These are phyloP conservation scores for Antheraea assamensis DNA, from an alignment of 2,888 invertebrate species.

Conservation along the genomic window DNA sequence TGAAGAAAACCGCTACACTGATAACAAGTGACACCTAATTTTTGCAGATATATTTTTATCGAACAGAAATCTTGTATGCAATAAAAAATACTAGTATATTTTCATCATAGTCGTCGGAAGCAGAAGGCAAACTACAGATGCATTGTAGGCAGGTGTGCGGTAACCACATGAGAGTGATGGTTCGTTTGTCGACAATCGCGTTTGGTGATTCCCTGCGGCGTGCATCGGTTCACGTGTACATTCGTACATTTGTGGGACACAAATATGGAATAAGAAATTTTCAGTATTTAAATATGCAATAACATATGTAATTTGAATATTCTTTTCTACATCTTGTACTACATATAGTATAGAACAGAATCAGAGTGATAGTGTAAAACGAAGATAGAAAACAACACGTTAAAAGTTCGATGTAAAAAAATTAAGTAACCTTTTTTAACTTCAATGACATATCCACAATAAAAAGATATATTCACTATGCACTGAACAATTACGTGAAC, in stretches of 20 bases:
- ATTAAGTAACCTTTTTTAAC: not conserved
- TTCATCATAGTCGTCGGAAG: slow-evolving; percentile 8
- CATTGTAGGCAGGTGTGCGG: slow-evolving; percentile 61
- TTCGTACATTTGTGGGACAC: slow-evolving; percentile 28
- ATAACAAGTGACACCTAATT: not conserved
- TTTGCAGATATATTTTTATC: not conserved
- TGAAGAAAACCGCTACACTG: not conserved
- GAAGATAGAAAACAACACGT: not conserved
- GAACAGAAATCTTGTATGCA: not conserved
- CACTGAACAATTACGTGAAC: not conserved
- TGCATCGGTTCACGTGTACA: slow-evolving; percentile 33
- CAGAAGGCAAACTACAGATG: slow-evolving; percentile 10
- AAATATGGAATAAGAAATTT: slow-evolving; percentile 38
- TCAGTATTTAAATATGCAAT: not conserved
- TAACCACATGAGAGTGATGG: slow-evolving; percentile 57
- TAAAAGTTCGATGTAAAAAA: no score
- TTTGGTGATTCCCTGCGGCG: slow-evolving; percentile 62
- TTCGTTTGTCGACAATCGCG: slow-evolving; percentile 77
- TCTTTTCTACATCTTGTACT: no score
- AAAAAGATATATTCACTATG: not conserved
- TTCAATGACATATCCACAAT: not conserved
- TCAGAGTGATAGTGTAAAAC: not conserved
- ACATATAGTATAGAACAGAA: no score
- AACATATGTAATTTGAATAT: not conserved
- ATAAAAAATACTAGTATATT: not conserved